Percentiles rank a stretch among this genome's conserved stretches.
These are phyloP conservation scores for Eulemur coronatus DNA, from an alignment of 2,797 vertebrate genomes.

Conservation along the genomic window DNA sequence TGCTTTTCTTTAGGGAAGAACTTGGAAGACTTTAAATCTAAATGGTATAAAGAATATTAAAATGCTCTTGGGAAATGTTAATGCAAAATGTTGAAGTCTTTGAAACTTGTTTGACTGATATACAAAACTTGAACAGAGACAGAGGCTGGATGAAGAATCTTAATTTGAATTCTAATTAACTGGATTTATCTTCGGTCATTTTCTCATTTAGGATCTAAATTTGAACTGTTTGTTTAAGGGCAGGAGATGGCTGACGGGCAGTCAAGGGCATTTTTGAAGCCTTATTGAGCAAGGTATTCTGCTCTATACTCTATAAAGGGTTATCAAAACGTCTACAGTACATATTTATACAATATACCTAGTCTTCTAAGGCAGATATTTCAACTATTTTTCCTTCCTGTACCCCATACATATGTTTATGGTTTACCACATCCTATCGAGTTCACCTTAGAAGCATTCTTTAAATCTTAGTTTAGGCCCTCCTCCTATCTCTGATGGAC, in stretches of 20 bases:
- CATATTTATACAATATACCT: background rate
- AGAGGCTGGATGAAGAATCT: background rate
- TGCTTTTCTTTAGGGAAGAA: slow-evolving; percentile 23
- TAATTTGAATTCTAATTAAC: background rate
- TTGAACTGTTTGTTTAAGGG: background rate
- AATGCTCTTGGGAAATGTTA: slow-evolving; percentile 14
- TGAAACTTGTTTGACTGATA: slow-evolving; percentile 25
- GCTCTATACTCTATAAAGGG: background rate
- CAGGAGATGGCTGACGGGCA: background rate
- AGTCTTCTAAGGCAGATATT: background rate
- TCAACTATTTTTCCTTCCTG: background rate
- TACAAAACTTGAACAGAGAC: background rate
- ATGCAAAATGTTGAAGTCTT: slow-evolving; percentile 2
- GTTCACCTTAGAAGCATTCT: background rate
- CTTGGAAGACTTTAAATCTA: slow-evolving; percentile 30
- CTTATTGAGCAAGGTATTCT: background rate
- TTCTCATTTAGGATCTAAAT: slow-evolving; percentile 27
- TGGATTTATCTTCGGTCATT: background rate
- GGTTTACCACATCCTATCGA: background rate
- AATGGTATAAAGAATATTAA: slow-evolving; percentile 20
- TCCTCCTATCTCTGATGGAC: background rate
- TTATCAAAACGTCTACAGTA: background rate
- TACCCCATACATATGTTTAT: background rate
- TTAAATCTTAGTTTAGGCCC: background rate
- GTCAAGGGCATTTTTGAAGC: background rate